Percentiles rank a stretch among this genome's conserved stretches.
These are phyloP conservation scores for Ictidomys tridecemlineatus DNA, from an alignment of 2,113 vertebrate species.

Conservation along the genomic window DNA sequence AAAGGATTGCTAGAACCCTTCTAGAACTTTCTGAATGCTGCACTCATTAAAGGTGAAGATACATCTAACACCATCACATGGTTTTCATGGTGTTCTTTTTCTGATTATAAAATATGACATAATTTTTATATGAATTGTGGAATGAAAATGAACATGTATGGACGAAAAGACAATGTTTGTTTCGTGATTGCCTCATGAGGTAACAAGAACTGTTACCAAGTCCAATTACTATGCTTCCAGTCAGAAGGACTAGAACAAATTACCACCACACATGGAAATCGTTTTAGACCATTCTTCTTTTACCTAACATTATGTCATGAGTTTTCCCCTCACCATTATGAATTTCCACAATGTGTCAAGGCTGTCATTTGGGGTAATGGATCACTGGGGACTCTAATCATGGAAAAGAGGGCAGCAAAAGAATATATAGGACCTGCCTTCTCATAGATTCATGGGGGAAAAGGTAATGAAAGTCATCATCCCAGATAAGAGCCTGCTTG, in stretches of 20 bases:
- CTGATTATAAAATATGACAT: slow-evolving; percentile 15
- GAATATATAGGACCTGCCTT: background rate
- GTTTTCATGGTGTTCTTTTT: slow-evolving; percentile 28
- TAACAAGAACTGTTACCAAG: slow-evolving; percentile 34
- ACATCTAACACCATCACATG: background rate
- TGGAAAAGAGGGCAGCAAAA: background rate
- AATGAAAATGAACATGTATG: slow-evolving; percentile 35
- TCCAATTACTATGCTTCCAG: background rate
- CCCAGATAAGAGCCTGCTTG: background rate
- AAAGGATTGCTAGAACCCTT: background rate
- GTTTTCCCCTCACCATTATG: slow-evolving; percentile 51
- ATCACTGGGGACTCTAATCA: slow-evolving; percentile 21
- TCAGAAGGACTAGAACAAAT: slow-evolving; percentile 41
- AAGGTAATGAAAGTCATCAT: background rate
- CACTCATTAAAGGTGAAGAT: slow-evolving; percentile 31
- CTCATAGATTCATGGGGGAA: background rate
- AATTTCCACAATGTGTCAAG: slow-evolving; percentile 50
- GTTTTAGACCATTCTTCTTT: slow-evolving; percentile 49
- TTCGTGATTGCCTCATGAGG: background rate
- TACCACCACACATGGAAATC: slow-evolving; percentile 58
- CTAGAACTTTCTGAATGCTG: background rate
- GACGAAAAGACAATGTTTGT: slow-evolving; percentile 19
- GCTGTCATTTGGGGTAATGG: background rate
- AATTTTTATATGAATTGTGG: background rate
- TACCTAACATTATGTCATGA: slow-evolving; percentile 64